Evolutionary conservation across 2,797 vertebrate genomes (phyloP).

Genomic region (Capromys pilorides): DNA sequence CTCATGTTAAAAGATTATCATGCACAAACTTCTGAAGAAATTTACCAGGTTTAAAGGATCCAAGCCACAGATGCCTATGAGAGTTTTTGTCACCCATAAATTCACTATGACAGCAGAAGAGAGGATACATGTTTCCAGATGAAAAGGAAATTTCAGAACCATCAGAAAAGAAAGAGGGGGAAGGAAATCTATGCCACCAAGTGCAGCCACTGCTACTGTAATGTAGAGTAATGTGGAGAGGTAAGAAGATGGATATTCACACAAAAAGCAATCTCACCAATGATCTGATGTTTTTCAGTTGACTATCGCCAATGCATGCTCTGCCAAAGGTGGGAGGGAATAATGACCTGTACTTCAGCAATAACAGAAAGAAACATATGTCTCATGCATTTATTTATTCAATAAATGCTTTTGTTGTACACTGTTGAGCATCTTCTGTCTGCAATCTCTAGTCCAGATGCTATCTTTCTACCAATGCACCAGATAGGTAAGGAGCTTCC

Average conservation of each 20-base stretch:
- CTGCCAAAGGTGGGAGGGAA: neutral
- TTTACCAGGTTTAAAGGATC: constrained; percentile 75
- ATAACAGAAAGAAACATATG: neutral
- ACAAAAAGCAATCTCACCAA: constrained; percentile 73
- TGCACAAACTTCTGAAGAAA: constrained; percentile 80
- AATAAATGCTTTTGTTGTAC: neutral
- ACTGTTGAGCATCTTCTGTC: neutral
- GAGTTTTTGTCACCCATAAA: constrained; percentile 70
- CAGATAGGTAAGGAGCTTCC: neutral
- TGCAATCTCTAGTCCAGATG: neutral
- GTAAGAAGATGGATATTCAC: neutral
- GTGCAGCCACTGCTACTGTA: neutral
- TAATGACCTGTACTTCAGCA: neutral
- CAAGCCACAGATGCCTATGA: constrained; percentile 69
- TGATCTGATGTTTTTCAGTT: neutral
- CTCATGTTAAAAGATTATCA: constrained; percentile 69
- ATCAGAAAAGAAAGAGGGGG: neutral
- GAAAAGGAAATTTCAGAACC: constrained; percentile 68
- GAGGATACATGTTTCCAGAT: constrained; percentile 57
- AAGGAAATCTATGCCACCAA: neutral
- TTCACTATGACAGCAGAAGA: constrained; percentile 74
- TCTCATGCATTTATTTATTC: neutral
- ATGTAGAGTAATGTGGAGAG: constrained; percentile 40
- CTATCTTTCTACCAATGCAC: neutral
- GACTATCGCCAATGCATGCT: neutral